A percentile compares a stretch with the other conserved stretches of the same genome.
These are phyloP conservation scores for Leptarthrus brevirostris DNA, from an alignment of 2,888 invertebrate genomes.

Conservation along the genomic window DNA sequence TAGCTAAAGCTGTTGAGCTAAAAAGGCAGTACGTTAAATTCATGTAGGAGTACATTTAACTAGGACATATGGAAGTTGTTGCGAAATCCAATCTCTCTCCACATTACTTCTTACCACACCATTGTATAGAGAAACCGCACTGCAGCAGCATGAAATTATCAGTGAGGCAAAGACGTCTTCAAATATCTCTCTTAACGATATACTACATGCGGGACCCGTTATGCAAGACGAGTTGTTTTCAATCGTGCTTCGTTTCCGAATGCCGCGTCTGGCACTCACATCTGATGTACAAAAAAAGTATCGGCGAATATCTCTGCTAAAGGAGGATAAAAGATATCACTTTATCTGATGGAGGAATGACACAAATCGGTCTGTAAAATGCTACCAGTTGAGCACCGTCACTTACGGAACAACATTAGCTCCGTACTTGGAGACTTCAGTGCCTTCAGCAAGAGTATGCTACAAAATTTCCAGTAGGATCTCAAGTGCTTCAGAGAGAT, in stretches of 20 bases:
- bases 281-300: slow-evolving; percentile 52
- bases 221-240: slow-evolving; percentile 52
- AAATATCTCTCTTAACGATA: slow-evolving; percentile 54
- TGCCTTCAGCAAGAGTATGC: slow-evolving; percentile 51
- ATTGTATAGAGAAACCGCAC: slow-evolving; percentile 4
- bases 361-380: slow-evolving; percentile 21
- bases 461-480: slow-evolving; percentile 51
- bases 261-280: slow-evolving; percentile 44
- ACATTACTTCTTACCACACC: slow-evolving; percentile 23
- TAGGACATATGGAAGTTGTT: slow-evolving; percentile 54
- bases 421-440: slow-evolving; percentile 28
- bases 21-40: slow-evolving; percentile 54
- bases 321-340: slow-evolving; percentile 40
- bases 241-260: slow-evolving; percentile 44
- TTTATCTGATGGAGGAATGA: slow-evolving; percentile 50
- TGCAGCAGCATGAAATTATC: slow-evolving; percentile 46
- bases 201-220: slow-evolving; percentile 47
- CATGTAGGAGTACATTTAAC: slow-evolving; percentile 55
- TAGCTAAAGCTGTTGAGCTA: slow-evolving; percentile 50
- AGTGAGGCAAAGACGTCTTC: slow-evolving; percentile 46
- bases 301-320: slow-evolving; percentile 23
- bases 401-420: slow-evolving; percentile 48
- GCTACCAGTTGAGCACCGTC: slow-evolving; percentile 29
- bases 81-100: background rate
- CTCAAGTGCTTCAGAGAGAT: slow-evolving; percentile 29